Conservation (phyloP, 2,888 invertebrate species). For the Imbricaverruca yamaguchii region DNA sequence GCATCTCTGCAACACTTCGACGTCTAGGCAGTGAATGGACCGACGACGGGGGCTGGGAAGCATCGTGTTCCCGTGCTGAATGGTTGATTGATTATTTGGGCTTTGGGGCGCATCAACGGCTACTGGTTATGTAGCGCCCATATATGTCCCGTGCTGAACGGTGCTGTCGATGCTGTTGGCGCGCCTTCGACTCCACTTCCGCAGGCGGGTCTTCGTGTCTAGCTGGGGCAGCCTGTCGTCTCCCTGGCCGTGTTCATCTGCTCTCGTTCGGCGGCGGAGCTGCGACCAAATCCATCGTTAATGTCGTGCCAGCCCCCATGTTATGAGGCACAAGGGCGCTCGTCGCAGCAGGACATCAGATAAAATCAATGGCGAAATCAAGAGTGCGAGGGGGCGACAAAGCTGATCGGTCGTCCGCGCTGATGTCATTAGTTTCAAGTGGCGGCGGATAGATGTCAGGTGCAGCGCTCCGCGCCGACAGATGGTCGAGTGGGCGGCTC, state of each 20-base stretch:
- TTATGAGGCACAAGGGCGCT: slow-evolving; percentile 8
- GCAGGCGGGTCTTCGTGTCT: too few species aligned
- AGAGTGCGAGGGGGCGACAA: not conserved
- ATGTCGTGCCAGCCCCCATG: slow-evolving; percentile 11
- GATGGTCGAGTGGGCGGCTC: not conserved
- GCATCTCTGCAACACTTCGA: too few species aligned
- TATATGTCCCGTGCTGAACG: too few species aligned
- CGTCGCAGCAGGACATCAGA: not conserved
- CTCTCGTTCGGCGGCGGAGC: not conserved
- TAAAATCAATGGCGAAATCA: slow-evolving; percentile 19
- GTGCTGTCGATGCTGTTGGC: not conserved
- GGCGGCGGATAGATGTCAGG: slow-evolving; percentile 20
- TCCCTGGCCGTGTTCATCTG: not conserved
- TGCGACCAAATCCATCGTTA: not conserved
- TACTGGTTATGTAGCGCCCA: too few species aligned
- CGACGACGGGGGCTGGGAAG: not conserved
- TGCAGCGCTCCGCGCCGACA: not conserved
- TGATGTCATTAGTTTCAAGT: slow-evolving; percentile 21
- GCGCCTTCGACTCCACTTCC: not conserved
- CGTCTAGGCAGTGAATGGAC: not conserved
- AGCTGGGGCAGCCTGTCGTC: too few species aligned
- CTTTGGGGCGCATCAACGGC: too few species aligned
- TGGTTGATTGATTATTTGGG: too few species aligned
- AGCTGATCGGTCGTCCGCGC: not conserved
- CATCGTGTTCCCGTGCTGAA: not conserved